Conservation (phyloP, 2,888 invertebrate genomes). For the Amaurobius ferox region DNA sequence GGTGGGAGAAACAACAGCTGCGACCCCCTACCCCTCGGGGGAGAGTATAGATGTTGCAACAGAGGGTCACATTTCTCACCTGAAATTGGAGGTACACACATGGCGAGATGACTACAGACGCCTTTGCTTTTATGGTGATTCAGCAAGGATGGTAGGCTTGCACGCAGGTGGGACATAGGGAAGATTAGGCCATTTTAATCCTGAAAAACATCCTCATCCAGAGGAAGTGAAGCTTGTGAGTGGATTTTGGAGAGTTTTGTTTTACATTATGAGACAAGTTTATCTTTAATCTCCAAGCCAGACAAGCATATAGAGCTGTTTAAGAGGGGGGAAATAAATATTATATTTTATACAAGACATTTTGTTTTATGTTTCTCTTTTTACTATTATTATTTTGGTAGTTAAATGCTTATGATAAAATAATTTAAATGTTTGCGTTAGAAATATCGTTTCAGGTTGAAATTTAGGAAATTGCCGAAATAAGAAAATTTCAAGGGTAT, state of each 20-base stretch:
- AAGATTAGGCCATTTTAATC: constrained; percentile 40
- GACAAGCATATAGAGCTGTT: background rate
- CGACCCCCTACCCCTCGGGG: constrained; percentile 21
- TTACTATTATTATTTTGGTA: no score
- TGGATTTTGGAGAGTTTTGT: background rate
- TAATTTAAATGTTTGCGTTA: no score
- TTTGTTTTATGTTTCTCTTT: no score
- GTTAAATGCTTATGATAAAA: no score
- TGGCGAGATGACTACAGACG: constrained; percentile 29
- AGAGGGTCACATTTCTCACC: constrained; percentile 67
- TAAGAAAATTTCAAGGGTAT: no score
- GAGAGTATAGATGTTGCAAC: constrained; percentile 39
- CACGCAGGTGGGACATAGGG: constrained; percentile 27
- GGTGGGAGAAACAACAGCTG: constrained; percentile 44
- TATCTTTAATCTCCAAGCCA: background rate
- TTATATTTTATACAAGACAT: no score
- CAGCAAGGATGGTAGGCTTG: background rate
- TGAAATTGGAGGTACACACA: constrained; percentile 68
- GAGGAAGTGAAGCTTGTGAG: background rate
- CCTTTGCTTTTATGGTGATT: constrained; percentile 1
- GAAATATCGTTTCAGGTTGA: no score
- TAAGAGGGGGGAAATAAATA: no score
- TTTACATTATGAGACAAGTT: background rate
- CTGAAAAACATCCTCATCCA: background rate
- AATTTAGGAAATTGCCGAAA: no score